phyloP scores from a whole-genome alignment of 1,140 invertebrate species.

The Bombus waltoni region DNA sequence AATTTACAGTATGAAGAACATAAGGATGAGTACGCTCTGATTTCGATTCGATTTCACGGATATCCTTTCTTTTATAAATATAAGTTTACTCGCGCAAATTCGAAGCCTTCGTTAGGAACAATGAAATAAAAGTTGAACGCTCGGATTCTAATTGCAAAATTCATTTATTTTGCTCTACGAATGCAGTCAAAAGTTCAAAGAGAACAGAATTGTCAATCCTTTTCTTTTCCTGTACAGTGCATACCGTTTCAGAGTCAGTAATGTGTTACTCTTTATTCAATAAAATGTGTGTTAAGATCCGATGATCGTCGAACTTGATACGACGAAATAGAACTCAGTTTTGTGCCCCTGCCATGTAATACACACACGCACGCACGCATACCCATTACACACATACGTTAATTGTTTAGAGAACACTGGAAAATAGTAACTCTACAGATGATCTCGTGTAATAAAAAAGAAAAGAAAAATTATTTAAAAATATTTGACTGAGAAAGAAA shows the following conservation, averaged over 20 bases:
- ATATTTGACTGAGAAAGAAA: slow-evolving; percentile 22
- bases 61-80: neutral
- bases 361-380: slow-evolving; percentile 35
- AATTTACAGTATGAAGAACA: slow-evolving; percentile 37
- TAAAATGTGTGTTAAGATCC: slow-evolving; percentile 32
- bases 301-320: slow-evolving; percentile 37
- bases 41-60: neutral
- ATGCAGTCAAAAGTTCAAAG: slow-evolving; percentile 51
- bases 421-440: slow-evolving; percentile 53
- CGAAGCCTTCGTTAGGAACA: slow-evolving; percentile 22
- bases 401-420: slow-evolving; percentile 52
- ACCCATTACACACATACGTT: slow-evolving; percentile 45
- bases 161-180: slow-evolving; percentile 67
- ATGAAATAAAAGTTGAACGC: slow-evolving; percentile 47
- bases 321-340: slow-evolving; percentile 26
- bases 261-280: slow-evolving; percentile 21
- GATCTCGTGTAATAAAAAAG: slow-evolving; percentile 9
- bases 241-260: slow-evolving; percentile 21
- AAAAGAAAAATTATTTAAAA: slow-evolving; percentile 10
- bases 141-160: slow-evolving; percentile 64
- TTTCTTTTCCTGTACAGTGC: slow-evolving; percentile 59
- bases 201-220: slow-evolving; percentile 50
- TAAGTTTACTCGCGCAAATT: neutral
- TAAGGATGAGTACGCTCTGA: neutral
- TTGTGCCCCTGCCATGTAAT: slow-evolving; percentile 48